Conservation (phyloP, 2,113 vertebrate genomes). For the Cephalopterus ornatus region DNA sequence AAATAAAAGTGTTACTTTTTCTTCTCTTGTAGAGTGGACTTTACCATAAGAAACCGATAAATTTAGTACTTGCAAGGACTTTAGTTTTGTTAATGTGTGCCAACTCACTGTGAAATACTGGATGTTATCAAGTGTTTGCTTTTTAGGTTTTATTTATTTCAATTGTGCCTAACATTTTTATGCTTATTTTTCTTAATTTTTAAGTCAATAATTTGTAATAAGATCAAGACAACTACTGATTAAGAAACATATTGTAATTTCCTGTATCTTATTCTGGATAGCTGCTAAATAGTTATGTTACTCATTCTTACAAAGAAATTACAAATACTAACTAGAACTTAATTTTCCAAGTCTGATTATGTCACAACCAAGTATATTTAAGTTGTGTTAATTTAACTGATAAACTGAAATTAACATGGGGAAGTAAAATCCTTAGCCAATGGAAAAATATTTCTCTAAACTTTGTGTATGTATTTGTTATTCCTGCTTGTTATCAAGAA, state of each 20-base stretch:
- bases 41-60: neutral
- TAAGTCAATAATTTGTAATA: neutral
- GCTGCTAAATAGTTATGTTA: neutral
- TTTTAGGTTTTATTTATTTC: neutral
- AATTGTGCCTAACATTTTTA: neutral
- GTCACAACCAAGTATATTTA: neutral
- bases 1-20: neutral
- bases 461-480: neutral
- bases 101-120: neutral
- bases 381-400: neutral
- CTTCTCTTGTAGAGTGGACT: neutral
- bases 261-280: neutral
- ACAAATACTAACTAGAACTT: neutral
- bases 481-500: neutral
- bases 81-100: neutral
- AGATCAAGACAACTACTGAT: neutral
- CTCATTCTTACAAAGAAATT: neutral
- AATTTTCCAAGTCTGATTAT: neutral
- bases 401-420: neutral
- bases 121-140: neutral
- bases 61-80: neutral
- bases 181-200: neutral
- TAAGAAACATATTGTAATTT: neutral
- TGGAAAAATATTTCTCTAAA: neutral
- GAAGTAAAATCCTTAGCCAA: neutral